A percentile compares a stretch with the other conserved stretches of the same genome.
Evolutionary conservation across 1,140 invertebrate species (phyloP).

Genomic region (Drosophila suzukii): DNA sequence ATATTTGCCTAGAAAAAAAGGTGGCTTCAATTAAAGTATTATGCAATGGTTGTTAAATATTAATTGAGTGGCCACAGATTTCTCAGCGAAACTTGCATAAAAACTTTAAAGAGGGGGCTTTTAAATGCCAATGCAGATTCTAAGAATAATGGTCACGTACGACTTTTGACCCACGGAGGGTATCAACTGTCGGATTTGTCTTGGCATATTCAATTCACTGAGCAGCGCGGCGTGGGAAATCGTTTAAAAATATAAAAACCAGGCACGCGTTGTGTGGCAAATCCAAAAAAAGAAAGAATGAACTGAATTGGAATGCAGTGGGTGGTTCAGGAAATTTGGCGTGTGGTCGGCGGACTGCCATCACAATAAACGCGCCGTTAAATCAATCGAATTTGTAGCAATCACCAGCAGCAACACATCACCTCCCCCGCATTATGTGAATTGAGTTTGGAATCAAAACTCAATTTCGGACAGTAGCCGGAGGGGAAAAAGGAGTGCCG

Average conservation of each 20-base stretch:
- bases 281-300: background rate
- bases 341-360: conserved; percentile 7
- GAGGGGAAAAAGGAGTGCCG: background rate
- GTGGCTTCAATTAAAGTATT: no score
- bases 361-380: conserved; percentile 57
- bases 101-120: background rate
- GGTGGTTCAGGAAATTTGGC: background rate
- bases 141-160: conserved; percentile 27
- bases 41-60: background rate
- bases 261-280: conserved; percentile 4
- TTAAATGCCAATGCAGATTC: background rate
- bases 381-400: conserved; percentile 80
- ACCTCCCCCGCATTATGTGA: conserved; percentile 53
- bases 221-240: conserved; percentile 5
- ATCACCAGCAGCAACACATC: conserved; percentile 45
- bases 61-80: background rate
- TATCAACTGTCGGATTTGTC: conserved; percentile 43
- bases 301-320: background rate
- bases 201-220: conserved; percentile 39
- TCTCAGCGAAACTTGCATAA: no score
- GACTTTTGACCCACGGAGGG: background rate
- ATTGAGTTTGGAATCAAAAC: conserved; percentile 80
- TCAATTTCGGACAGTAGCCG: conserved; percentile 59
- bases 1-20: background rate
- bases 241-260: background rate